These are phyloP conservation scores for Apamea epomidion DNA, from an alignment of 2,888 invertebrate species.

Conservation along the genomic window DNA sequence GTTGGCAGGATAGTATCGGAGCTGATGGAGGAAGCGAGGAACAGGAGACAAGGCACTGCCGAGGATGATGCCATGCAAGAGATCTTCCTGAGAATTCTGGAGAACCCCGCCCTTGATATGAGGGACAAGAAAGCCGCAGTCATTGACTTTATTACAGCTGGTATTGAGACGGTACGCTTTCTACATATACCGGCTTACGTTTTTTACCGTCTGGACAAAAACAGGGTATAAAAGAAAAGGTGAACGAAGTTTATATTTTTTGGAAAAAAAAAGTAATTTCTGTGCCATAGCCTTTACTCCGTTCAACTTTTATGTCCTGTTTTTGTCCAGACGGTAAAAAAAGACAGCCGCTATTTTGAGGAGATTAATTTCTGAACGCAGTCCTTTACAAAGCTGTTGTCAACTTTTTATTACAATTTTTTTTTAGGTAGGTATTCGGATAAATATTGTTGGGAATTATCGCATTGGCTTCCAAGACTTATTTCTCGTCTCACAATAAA, in stretches of 20 bases:
- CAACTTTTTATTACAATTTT: not conserved
- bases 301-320: not conserved
- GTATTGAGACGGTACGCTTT: conserved; percentile 94
- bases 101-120: conserved; percentile 93
- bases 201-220: not conserved
- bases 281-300: no score
- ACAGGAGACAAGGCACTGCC: conserved; percentile 89
- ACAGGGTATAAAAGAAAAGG: not conserved
- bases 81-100: conserved; percentile 94
- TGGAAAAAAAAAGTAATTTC: no score
- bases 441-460: conserved; percentile 13
- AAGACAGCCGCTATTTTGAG: not conserved
- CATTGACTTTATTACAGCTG: conserved; percentile 96
- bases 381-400: not conserved
- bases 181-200: not conserved
- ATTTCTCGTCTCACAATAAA: not conserved
- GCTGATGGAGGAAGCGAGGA: conserved; percentile 93
- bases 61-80: conserved; percentile 92
- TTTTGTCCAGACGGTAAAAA: not conserved
- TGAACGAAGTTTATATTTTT: not conserved
- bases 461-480: not conserved
- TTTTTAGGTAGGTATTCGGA: not conserved
- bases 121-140: conserved; percentile 96
- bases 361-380: not conserved
- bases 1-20: conserved; percentile 93